These are phyloP conservation scores for Aporophyla nigra DNA, from an alignment of 2,888 invertebrate genomes.

Conservation along the genomic window DNA sequence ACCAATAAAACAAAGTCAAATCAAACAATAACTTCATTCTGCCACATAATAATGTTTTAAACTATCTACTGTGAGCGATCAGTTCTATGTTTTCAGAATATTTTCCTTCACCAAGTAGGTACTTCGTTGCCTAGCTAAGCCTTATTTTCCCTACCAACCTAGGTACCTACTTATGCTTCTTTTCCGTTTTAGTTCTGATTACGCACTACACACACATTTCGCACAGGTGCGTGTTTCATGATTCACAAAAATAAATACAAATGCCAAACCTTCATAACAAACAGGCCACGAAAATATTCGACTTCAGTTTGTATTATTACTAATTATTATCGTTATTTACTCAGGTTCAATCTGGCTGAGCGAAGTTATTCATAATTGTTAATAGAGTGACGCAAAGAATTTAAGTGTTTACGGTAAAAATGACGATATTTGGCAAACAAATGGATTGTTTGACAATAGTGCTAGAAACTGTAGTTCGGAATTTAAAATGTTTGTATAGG, in stretches of 20 bases:
- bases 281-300: constrained; percentile 13
- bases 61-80: neutral
- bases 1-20: neutral
- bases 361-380: constrained; percentile 24
- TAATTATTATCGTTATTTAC: constrained; percentile 46
- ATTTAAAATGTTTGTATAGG: neutral
- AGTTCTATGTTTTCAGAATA: neutral
- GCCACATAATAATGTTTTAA: neutral
- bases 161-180: too few relatives aligned
- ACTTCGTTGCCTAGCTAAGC: too few relatives aligned
- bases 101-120: neutral
- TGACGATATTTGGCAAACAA: constrained; percentile 11
- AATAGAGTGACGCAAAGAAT: constrained; percentile 27
- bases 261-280: constrained; percentile 9
- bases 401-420: constrained; percentile 3
- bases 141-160: neutral
- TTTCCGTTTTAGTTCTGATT: neutral
- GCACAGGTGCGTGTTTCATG: constrained; percentile 37
- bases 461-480: neutral
- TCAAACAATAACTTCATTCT: too few relatives aligned
- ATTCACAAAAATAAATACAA: constrained; percentile 48
- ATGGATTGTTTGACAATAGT: constrained; percentile 4
- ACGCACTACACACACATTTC: neutral
- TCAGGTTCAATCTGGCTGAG: constrained; percentile 32
- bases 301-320: constrained; percentile 13